Conservation (phyloP, 2,797 vertebrate genomes). For the Protosalanx chinensis region DNA sequence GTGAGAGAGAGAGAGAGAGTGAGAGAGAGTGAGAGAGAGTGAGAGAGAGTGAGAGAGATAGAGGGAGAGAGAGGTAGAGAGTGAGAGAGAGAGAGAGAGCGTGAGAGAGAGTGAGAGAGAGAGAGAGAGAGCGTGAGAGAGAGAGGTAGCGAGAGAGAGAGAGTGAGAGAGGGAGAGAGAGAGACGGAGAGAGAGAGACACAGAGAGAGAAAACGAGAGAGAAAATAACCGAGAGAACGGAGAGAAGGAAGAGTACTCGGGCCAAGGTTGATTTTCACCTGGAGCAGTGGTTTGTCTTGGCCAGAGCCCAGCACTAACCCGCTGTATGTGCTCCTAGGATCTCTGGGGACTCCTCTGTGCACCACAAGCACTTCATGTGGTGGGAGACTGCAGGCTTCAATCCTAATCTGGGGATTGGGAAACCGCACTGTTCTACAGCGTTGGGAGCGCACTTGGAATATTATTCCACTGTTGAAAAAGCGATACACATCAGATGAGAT, state of each 20-base stretch:
- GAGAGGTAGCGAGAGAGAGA: background rate
- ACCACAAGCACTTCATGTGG: slow-evolving; percentile 77
- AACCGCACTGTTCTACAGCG: slow-evolving; percentile 72
- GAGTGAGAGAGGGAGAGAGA: background rate
- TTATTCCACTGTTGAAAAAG: slow-evolving; percentile 39
- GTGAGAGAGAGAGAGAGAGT: slow-evolving; percentile 37
- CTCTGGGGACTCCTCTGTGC: slow-evolving; percentile 71
- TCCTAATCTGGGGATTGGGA: slow-evolving; percentile 78
- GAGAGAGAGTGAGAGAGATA: too few relatives aligned
- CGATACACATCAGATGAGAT: slow-evolving; percentile 44
- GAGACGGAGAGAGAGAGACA: background rate
- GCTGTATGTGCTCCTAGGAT: slow-evolving; percentile 79
- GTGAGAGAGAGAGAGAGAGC: too few relatives aligned
- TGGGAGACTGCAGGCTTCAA: slow-evolving; percentile 67
- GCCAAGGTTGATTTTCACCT: slow-evolving; percentile 78
- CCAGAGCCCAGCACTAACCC: slow-evolving; percentile 72
- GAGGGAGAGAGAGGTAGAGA: too few relatives aligned
- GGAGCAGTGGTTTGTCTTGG: slow-evolving; percentile 81
- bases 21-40: slow-evolving; percentile 28
- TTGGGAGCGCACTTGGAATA: slow-evolving; percentile 58
- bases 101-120: too few relatives aligned
- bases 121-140: background rate
- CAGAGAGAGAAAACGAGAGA: slow-evolving; percentile 26
- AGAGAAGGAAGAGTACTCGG: slow-evolving; percentile 53
- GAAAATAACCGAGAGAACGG: slow-evolving; percentile 49